A percentile compares a stretch with the other conserved stretches of the same genome.
phyloP scores from a whole-genome alignment of 2,888 invertebrate genomes.

The Dolomedes plantarius region DNA sequence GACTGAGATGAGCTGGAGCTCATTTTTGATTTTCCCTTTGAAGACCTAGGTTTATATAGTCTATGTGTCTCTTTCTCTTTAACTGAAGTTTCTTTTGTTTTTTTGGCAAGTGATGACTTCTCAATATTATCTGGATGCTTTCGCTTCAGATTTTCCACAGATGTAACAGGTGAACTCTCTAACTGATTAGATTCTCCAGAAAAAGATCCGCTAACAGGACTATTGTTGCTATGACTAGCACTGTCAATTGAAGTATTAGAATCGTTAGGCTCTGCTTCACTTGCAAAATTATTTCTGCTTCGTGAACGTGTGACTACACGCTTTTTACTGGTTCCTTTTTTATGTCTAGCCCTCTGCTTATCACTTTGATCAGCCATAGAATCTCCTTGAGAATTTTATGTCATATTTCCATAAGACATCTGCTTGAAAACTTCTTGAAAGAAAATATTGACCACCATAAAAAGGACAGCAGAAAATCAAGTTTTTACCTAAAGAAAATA shows the following conservation, averaged over 20 bases:
- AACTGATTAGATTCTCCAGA: not conserved
- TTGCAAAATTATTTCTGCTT: constrained; percentile 21
- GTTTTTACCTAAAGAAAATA: too few species aligned
- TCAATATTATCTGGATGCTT: constrained; percentile 28
- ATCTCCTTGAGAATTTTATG: constrained; percentile 9
- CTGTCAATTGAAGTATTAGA: constrained; percentile 28
- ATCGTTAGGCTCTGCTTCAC: constrained; percentile 13
- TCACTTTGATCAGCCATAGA: constrained; percentile 78
- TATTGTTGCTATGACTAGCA: not conserved
- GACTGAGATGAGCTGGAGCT: constrained; percentile 24
- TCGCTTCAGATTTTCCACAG: constrained; percentile 54
- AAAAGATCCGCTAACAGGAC: too few species aligned
- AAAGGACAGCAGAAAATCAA: too few species aligned
- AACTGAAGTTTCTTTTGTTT: constrained; percentile 21
- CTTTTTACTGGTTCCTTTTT: constrained; percentile 16
- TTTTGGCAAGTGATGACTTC: constrained; percentile 23
- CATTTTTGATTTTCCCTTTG: constrained; percentile 35
- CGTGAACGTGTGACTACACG: constrained; percentile 32
- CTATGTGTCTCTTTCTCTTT: constrained; percentile 21
- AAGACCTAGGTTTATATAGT: not conserved
- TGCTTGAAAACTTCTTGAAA: too few species aligned
- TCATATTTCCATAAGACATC: constrained; percentile 7
- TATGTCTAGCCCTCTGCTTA: constrained; percentile 75
- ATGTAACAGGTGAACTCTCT: not conserved
- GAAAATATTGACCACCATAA: too few species aligned